Percentiles rank a stretch among this genome's conserved stretches.
These are phyloP conservation scores for Micromussa lordhowensis DNA, from an alignment of 92 coral and sea anemone species.

Conservation along the genomic window DNA sequence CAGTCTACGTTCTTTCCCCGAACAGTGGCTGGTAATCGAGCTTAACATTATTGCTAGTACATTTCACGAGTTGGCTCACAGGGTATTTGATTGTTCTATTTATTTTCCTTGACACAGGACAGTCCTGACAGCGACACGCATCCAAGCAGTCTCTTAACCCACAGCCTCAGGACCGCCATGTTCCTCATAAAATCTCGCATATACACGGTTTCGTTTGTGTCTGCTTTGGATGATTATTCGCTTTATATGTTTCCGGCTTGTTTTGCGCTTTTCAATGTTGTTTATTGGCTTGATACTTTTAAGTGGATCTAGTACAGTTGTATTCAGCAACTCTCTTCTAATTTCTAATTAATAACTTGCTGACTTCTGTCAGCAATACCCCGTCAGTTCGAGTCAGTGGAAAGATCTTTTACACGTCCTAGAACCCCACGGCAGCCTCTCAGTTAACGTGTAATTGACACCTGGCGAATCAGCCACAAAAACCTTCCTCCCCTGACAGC, in stretches of 20 bases:
- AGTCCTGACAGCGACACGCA: not conserved
- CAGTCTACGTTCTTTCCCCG: too few relatives aligned
- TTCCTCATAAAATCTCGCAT: constrained; percentile 23
- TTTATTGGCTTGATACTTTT: constrained; percentile 70
- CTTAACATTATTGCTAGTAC: too few relatives aligned
- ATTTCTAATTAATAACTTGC: too few relatives aligned
- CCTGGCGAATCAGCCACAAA: too few relatives aligned
- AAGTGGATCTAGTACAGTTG: constrained; percentile 35
- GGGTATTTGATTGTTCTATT: not conserved
- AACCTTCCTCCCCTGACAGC: too few relatives aligned
- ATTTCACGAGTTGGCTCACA: not conserved
- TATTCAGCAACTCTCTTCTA: too few relatives aligned
- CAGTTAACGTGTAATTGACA: too few relatives aligned
- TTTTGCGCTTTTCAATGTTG: constrained; percentile 72
- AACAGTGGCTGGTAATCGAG: too few relatives aligned
- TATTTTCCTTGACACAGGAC: not conserved
- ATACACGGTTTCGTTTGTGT: constrained; percentile 68
- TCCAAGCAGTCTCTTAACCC: not conserved
- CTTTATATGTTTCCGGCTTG: constrained; percentile 73
- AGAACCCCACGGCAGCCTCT: too few relatives aligned
- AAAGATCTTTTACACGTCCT: too few relatives aligned
- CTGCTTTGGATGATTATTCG: constrained; percentile 82
- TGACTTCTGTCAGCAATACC: too few relatives aligned
- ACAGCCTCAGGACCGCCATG: not conserved
- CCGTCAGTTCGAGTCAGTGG: too few relatives aligned